These are phyloP conservation scores for Diplolepis rosae DNA, from an alignment of 2,888 invertebrate species.

Conservation along the genomic window DNA sequence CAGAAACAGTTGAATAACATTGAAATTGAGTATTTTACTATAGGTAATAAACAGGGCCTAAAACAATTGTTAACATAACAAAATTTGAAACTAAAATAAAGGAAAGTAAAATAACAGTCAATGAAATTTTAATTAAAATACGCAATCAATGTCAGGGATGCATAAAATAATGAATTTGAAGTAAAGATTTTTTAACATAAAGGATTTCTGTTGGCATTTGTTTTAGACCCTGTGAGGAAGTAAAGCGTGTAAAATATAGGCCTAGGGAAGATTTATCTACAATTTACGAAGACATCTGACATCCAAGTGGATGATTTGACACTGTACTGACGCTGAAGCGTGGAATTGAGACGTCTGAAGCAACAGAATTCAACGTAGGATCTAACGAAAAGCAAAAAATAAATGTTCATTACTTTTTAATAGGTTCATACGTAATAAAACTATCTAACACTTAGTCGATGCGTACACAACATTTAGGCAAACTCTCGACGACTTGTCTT, in stretches of 20 bases:
- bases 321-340: slow-evolving; percentile 50
- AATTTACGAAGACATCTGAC: slow-evolving; percentile 31
- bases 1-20: background rate
- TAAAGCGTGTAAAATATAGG: slow-evolving; percentile 18
- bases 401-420: slow-evolving; percentile 15
- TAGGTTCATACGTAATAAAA: too few species aligned
- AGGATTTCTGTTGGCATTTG: background rate
- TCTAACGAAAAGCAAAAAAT: slow-evolving; percentile 28
- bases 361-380: slow-evolving; percentile 16
- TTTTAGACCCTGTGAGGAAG: slow-evolving; percentile 23
- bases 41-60: background rate
- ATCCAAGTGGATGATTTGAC: too few species aligned
- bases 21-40: background rate
- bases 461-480: slow-evolving; percentile 13
- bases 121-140: background rate
- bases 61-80: background rate
- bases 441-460: slow-evolving; percentile 19
- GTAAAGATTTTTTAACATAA: too few species aligned
- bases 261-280: slow-evolving; percentile 15
- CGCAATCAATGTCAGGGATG: background rate
- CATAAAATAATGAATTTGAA: background rate
- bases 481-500: slow-evolving; percentile 3
- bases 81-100: background rate
- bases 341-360: slow-evolving; percentile 15
- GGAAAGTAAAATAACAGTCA: background rate